Conservation (phyloP, 2,888 invertebrate genomes). For the Eutolmus rufibarbis region DNA sequence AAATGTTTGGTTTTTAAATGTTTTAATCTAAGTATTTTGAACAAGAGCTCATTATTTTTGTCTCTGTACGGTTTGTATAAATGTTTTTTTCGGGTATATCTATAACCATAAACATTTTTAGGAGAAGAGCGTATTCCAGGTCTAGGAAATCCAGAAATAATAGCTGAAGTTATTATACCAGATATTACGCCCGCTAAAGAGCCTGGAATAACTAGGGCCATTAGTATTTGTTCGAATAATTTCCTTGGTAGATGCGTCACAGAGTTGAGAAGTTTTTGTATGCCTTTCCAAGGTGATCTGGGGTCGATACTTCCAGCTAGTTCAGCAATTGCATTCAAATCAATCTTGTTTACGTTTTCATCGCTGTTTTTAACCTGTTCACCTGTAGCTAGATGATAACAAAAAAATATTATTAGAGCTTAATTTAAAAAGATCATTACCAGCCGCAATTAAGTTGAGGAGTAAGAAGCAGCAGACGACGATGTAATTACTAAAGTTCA, state of each 20-base stretch:
- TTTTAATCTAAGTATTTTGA: neutral
- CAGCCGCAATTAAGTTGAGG: neutral
- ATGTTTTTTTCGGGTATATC: neutral
- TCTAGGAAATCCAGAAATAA: neutral
- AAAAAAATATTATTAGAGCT: neutral
- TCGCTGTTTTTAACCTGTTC: neutral
- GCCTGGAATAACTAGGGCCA: constrained; percentile 23
- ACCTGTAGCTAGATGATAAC: neutral
- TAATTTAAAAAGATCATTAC: neutral
- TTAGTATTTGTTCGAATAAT: constrained; percentile 1
- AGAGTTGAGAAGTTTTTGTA: neutral
- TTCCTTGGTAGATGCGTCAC: neutral
- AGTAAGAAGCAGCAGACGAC: neutral
- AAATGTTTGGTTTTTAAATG: neutral
- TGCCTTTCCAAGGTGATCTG: neutral
- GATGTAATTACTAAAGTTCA: neutral
- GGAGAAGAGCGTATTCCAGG: neutral
- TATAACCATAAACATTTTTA: neutral
- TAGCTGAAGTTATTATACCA: neutral
- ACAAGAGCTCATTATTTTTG: neutral
- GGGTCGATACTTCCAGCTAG: neutral
- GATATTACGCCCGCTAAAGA: constrained; percentile 2
- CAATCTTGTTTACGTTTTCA: neutral
- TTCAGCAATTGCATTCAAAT: neutral
- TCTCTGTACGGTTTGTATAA: neutral